Base-by-base conservation (phyloP, 92 coral and sea anemone species). In the Porites evermanni region DNA sequence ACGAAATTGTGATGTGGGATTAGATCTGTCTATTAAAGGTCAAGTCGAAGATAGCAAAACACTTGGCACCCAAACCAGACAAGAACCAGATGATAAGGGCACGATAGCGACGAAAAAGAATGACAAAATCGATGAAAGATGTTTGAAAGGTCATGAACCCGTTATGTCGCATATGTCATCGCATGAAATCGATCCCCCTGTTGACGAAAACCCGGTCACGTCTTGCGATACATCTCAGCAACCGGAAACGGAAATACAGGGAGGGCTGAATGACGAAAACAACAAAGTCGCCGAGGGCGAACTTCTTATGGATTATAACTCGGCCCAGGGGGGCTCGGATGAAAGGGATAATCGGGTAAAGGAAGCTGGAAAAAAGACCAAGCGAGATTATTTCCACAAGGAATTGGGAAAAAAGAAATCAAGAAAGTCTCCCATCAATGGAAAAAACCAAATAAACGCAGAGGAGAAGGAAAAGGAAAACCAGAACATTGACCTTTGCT, bases 201-300 rank as follows among this genome's bases (percentile, higher is more conserved):
- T 73, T 83, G 87, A 83, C 87, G 17, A 74, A 13, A 16, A 51
- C 52, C 64, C 53, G 61, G 73, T 64, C 79, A 73, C 64, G 72
- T n/a, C 51, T 47, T 72, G 17, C 50, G 24, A 44, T 8, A 6
- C 86, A 32, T 58, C 80, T 19, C 87, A 83, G 80, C 59, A 44
- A 73, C 65, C 80, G 80, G 87, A 83, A 83, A 64, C 80, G 80
- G 87, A 83, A 73, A 20, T 74, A 19, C 73, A 64, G 64, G 32
- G 61, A 52, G 63, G 24, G 74, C 44, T 65, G 64, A 67, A 51
- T 79, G 72, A 58, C 17, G 14, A 47, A 8, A 26, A 26, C 56
- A 64, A 51, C 56, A 64, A 12, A 51, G 19, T 7, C 73, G 12
- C 20, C 51, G 63, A 61, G 52, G 53, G 74, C 74, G 54, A 73